Evolutionary conservation across 1,140 invertebrate species (phyloP).

Genomic region (Pteromalus puparum): DNA sequence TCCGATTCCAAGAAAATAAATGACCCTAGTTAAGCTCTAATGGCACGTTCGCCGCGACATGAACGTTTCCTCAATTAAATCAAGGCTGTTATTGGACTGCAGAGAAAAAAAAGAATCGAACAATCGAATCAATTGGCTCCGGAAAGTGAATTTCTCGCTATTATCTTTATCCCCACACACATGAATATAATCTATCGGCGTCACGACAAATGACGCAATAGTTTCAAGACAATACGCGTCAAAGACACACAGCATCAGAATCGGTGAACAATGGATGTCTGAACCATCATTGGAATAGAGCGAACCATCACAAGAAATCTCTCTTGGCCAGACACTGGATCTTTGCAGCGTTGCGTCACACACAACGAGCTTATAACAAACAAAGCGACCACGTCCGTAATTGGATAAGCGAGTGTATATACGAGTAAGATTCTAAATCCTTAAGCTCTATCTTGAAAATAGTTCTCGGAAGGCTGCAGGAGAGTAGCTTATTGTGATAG

Average conservation of each 20-base stretch:
- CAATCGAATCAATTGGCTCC: too few relatives aligned
- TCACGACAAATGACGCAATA: conserved; percentile 39
- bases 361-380: neutral
- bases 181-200: neutral
- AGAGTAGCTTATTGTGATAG: neutral
- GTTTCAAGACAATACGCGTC: conserved; percentile 19
- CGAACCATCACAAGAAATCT: neutral
- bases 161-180: too few relatives aligned
- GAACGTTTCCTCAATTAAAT: neutral
- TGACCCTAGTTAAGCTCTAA: neutral
- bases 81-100: too few relatives aligned
- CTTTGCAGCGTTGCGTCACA: neutral
- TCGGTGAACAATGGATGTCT: neutral
- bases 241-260: neutral
- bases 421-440: conserved; percentile 31
- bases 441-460: conserved; percentile 26
- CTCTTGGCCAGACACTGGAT: neutral
- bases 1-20: neutral
- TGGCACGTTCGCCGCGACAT: neutral
- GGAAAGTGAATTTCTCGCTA: too few relatives aligned
- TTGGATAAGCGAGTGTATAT: conserved; percentile 39
- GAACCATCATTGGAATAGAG: neutral
- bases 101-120: neutral
- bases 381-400: neutral
- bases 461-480: neutral